Base-by-base conservation (phyloP, 2,797 vertebrate genomes). In the Cryptoprocta ferox region DNA sequence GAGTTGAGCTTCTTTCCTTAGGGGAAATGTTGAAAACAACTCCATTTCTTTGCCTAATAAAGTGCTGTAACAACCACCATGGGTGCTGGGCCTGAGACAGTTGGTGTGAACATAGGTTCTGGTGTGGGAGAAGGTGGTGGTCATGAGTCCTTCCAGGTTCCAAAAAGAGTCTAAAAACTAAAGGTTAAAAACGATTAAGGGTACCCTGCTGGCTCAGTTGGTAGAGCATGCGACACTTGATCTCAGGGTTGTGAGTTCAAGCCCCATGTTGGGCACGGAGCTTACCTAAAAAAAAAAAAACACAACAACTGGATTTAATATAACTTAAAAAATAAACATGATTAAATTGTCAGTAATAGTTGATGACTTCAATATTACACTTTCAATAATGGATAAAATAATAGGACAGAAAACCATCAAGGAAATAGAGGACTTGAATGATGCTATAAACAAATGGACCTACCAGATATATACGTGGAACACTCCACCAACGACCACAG, bases 21-120 rank as follows among this genome's bases (percentile, higher is more conserved):
- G 42, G 35, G 50, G 45, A 91, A 28, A 59, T 2, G 3, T 45
- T 28, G 19, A 66, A 92, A 83, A 70, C n/a, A 66, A n/a, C 15
- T 13, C 35, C 65, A 61, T 66, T 45, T 70, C 71, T 93, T 87
- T 89, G 70, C 35, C 45, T 42, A 97, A 96, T 98, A 97, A 97
- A 97, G 39, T 93, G 37, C 73, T 16, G 28, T 5, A 81, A 83
- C 39, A 39, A 53, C 63, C 7, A 32, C 42, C 6, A 13, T 6
- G 37, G 26, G 65, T 83, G 37, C 59, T 66, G 35, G 66, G 16
- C 39, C 9, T 9, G 45, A 53, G 50, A 39, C 0, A n/a, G 28
- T 21, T 10, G 39, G 48, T 28, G 7, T 86, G 50, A 86, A 18
- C 30, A 15, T 15, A 92, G 19, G 9, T 21, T 9, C 39, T 68